Evolutionary conservation across 2,888 invertebrate species (phyloP).

Genomic region (Digitonthophagus gazella): DNA sequence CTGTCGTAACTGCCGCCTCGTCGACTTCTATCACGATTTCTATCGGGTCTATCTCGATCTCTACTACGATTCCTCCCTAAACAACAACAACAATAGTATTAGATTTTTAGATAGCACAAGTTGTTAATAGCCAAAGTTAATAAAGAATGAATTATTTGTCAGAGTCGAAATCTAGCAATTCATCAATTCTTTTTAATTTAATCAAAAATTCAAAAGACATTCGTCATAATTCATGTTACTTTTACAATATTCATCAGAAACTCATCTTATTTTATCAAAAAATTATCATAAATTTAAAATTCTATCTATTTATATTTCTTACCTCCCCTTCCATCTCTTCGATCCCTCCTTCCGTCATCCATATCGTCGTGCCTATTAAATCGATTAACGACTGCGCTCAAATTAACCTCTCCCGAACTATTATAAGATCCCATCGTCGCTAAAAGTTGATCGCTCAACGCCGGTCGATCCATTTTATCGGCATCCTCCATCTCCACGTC

Average conservation of each 20-base stretch:
- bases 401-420: slow-evolving; percentile 28
- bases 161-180: too few species aligned
- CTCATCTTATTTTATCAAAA: too few species aligned
- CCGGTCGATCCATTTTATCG: slow-evolving; percentile 43
- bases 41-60: slow-evolving; percentile 43
- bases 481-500: slow-evolving; percentile 73
- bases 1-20: slow-evolving; percentile 41
- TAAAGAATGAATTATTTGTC: too few species aligned
- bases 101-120: too few species aligned
- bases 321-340: slow-evolving; percentile 27
- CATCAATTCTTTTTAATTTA: too few species aligned
- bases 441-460: slow-evolving; percentile 55
- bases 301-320: neutral
- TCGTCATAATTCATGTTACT: too few species aligned
- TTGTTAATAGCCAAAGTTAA: too few species aligned
- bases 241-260: too few species aligned
- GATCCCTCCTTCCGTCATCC: slow-evolving; percentile 39
- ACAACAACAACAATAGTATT: too few species aligned
- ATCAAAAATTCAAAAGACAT: too few species aligned
- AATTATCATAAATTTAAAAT: too few species aligned
- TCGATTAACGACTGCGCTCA: slow-evolving; percentile 32
- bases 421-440: slow-evolving; percentile 41
- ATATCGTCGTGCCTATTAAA: slow-evolving; percentile 34
- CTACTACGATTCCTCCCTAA: slow-evolving; percentile 40
- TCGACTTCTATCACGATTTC: slow-evolving; percentile 42